Evolutionary conservation across 2,888 invertebrate genomes (phyloP).

Genomic region (Lasioglossum pauxillum): DNA sequence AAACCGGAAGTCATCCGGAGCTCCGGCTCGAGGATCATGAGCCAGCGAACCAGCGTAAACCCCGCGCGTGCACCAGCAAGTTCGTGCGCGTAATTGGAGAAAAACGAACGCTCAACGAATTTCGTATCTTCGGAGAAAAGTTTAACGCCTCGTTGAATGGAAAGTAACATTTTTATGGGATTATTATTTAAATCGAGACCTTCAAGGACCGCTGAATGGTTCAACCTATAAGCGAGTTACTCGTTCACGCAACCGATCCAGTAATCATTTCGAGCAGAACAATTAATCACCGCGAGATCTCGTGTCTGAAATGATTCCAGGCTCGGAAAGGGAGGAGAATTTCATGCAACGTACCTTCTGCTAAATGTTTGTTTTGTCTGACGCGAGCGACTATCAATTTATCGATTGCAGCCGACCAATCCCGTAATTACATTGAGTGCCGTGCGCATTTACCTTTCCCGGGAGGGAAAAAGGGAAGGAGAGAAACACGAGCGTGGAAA

Average conservation of each 20-base stretch:
- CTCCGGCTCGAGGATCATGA: background rate
- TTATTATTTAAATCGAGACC: background rate
- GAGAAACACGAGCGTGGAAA: background rate
- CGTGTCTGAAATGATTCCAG: background rate
- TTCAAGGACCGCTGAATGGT: background rate
- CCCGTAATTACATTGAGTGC: background rate
- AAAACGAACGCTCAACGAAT: slow-evolving; percentile 6
- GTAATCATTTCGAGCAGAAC: slow-evolving; percentile 5
- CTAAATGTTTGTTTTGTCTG: background rate
- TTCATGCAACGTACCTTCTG: background rate
- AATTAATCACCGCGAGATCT: background rate
- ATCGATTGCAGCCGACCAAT: background rate
- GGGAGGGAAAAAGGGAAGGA: background rate
- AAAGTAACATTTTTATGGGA: background rate
- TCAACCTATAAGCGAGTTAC: background rate
- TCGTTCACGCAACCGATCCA: background rate
- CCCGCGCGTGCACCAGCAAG: background rate
- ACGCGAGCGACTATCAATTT: background rate
- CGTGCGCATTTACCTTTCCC: background rate
- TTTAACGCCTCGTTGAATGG: background rate
- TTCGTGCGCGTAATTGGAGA: background rate
- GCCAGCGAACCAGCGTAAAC: background rate
- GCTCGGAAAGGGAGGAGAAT: background rate
- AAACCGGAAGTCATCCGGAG: slow-evolving; percentile 3
- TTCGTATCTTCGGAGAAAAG: slow-evolving; percentile 1